Evolutionary conservation across 2,888 invertebrate species (phyloP).

Genomic region (Ischnus inquisitorius): DNA sequence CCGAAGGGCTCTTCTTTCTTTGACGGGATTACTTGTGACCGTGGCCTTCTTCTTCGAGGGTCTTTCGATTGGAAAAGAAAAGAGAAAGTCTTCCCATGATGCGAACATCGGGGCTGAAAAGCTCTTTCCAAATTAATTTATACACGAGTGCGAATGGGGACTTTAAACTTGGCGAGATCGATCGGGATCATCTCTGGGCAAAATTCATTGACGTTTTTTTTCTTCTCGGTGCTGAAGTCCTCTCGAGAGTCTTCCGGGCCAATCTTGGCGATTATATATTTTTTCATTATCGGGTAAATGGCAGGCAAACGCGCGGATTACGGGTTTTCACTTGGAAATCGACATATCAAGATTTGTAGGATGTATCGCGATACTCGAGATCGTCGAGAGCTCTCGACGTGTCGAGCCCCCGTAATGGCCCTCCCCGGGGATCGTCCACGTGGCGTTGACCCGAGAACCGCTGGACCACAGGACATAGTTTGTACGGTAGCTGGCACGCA

Average conservation of each 20-base stretch:
- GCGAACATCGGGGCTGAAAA: conserved; percentile 6
- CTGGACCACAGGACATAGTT: conserved; percentile 4
- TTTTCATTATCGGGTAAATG: background rate
- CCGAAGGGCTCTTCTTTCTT: conserved; percentile 69
- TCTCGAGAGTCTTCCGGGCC: too few relatives aligned
- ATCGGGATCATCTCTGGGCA: background rate
- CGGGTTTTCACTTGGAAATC: background rate
- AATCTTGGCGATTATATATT: background rate
- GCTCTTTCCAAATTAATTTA: conserved; percentile 64
- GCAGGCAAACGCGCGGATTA: background rate
- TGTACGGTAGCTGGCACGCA: conserved; percentile 10
- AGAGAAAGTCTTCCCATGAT: background rate
- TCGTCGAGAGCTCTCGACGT: background rate
- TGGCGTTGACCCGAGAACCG: conserved; percentile 51
- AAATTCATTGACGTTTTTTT: background rate
- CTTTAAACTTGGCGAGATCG: conserved; percentile 13
- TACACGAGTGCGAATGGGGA: conserved; percentile 15
- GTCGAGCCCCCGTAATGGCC: background rate
- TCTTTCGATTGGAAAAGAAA: conserved; percentile 63
- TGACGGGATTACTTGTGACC: conserved; percentile 71
- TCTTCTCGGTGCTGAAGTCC: background rate
- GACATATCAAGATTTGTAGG: background rate
- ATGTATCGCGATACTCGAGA: background rate
- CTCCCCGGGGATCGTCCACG: conserved; percentile 72
- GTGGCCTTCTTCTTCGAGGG: conserved; percentile 56